Percentiles rank a stretch among this genome's conserved stretches.
These are phyloP conservation scores for Frieseomelitta varia DNA, from an alignment of 1,140 invertebrate genomes.

Conservation along the genomic window DNA sequence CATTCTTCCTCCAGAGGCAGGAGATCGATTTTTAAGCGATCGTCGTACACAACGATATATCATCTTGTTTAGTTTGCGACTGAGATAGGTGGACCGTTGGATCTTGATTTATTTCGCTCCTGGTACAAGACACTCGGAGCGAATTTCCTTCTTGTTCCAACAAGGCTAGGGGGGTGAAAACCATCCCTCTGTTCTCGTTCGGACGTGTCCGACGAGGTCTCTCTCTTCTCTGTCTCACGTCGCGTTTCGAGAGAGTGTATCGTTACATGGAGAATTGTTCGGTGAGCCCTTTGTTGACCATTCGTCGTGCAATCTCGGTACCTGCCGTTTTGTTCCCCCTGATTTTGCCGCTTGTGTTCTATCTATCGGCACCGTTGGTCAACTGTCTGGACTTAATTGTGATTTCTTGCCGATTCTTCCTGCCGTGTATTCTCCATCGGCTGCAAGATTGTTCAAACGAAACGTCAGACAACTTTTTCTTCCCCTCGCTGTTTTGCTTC, in stretches of 20 bases:
- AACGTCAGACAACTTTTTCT: no score
- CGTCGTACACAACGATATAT: conserved; percentile 25
- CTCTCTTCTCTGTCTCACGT: conserved; percentile 8
- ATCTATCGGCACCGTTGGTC: conserved; percentile 7
- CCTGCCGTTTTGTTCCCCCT: neutral
- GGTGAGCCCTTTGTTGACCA: conserved; percentile 43
- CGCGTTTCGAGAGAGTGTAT: conserved; percentile 49
- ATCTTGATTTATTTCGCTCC: conserved; percentile 55
- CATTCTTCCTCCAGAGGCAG: neutral
- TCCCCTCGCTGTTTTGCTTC: no score
- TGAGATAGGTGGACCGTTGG: conserved; percentile 37
- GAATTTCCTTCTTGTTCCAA: conserved; percentile 48
- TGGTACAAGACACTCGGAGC: conserved; percentile 55
- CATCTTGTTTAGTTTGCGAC: conserved; percentile 53
- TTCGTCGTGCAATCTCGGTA: conserved; percentile 39
- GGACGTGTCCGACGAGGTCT: neutral
- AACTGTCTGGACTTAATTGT: conserved; percentile 26
- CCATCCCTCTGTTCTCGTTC: conserved; percentile 19
- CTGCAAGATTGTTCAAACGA: neutral
- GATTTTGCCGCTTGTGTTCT: conserved; percentile 7
- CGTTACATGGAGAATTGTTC: conserved; percentile 51
- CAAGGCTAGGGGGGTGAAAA: neutral
- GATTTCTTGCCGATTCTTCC: conserved; percentile 1
- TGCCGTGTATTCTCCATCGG: neutral
- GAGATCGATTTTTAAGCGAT: conserved; percentile 43